phyloP scores from a whole-genome alignment of 2,888 invertebrate genomes.

The Hedya salicella region DNA sequence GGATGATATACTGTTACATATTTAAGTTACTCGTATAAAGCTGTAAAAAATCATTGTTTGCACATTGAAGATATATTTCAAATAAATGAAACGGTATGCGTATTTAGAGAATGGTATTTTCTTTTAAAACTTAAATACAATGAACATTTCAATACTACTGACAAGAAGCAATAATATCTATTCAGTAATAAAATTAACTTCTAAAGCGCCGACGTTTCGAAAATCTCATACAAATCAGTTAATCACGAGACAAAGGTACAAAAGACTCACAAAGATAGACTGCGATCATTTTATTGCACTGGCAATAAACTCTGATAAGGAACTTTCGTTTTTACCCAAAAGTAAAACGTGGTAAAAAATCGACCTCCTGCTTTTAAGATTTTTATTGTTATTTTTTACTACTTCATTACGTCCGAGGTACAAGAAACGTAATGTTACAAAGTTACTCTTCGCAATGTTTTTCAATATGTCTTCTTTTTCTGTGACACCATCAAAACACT shows the following conservation, averaged over 20 bases:
- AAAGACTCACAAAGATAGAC: conserved; percentile 17
- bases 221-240: conserved; percentile 35
- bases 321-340: conserved; percentile 57
- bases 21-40: too few species aligned
- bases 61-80: too few species aligned
- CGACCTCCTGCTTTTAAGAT: conserved; percentile 14
- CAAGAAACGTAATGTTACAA: background rate
- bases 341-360: conserved; percentile 42
- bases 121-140: background rate
- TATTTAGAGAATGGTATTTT: background rate
- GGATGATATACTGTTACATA: background rate
- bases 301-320: conserved; percentile 34
- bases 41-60: too few species aligned
- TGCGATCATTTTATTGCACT: conserved; percentile 27
- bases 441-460: background rate
- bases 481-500: conserved; percentile 35
- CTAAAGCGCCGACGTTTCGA: conserved; percentile 23
- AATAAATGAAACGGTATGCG: too few species aligned
- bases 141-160: conserved; percentile 8
- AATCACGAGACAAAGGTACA: conserved; percentile 32
- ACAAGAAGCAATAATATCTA: conserved; percentile 7
- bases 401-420: background rate
- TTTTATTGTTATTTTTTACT: background rate
- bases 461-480: conserved; percentile 32
- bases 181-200: conserved; percentile 21